phyloP scores from a whole-genome alignment of 2,797 vertebrate genomes.

The Petrocephalus schoutedeni region DNA sequence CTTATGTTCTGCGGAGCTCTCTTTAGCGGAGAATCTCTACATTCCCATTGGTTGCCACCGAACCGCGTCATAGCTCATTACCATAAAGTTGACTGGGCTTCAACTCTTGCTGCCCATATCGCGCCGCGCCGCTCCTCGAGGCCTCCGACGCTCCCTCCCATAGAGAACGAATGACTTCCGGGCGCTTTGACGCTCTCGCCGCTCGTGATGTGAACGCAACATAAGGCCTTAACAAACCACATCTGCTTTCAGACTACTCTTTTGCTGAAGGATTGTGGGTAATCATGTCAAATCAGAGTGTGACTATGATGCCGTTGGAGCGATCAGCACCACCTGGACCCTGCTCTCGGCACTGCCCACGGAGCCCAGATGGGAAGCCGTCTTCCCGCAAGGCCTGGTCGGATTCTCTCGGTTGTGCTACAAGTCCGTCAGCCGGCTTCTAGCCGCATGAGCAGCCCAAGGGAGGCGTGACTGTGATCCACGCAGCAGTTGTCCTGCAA shows the following conservation, averaged over 20 bases:
- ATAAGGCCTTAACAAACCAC: not conserved
- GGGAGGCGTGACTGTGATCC: not conserved
- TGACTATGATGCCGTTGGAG: not conserved
- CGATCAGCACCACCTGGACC: not conserved
- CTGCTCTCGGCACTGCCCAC: conserved; percentile 1
- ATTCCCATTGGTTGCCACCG: no score
- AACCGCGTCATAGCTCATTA: no score
- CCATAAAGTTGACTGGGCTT: no score
- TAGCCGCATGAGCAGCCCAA: not conserved
- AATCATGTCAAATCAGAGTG: not conserved
- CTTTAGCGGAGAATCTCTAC: no score
- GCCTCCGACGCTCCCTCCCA: no score
- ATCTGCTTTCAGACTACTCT: not conserved
- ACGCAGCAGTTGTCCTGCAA: not conserved
- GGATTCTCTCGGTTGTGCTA: not conserved
- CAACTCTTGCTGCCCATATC: no score
- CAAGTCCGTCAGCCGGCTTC: not conserved
- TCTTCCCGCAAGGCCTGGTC: not conserved
- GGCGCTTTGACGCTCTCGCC: no score
- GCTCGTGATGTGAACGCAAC: no score
- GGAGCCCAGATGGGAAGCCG: not conserved
- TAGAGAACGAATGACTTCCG: no score
- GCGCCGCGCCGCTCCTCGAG: no score
- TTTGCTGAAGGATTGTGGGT: not conserved
- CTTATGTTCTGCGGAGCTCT: no score